Percentiles rank a stretch among this genome's conserved stretches.
Conservation (phyloP, 2,888 invertebrate genomes). For the Xanthorhoe designata region DNA sequence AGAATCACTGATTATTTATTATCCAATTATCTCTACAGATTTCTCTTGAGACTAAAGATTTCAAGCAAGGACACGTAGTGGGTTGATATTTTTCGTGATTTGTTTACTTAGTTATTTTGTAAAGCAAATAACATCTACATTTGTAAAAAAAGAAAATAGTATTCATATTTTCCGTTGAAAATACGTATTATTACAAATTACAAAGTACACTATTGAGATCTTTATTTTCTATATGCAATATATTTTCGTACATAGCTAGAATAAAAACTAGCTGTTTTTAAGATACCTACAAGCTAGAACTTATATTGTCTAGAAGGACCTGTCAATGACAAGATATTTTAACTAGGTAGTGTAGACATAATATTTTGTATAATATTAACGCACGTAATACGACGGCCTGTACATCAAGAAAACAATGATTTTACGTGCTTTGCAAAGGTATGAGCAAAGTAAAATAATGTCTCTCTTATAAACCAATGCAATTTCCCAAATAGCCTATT, state of each 20-base stretch:
- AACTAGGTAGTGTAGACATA: too few relatives aligned
- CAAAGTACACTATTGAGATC: too few relatives aligned
- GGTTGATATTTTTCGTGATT: not conserved
- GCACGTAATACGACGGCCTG: not conserved
- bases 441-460: not conserved
- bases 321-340: too few relatives aligned
- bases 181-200: too few relatives aligned
- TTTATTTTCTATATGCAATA: too few relatives aligned
- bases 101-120: not conserved
- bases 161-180: too few relatives aligned
- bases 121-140: not conserved
- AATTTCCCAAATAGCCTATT: conserved; percentile 28
- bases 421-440: not conserved
- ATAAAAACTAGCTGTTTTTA: too few relatives aligned
- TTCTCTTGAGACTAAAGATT: not conserved
- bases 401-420: not conserved
- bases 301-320: too few relatives aligned
- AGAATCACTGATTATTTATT: conserved; percentile 4
- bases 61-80: conserved; percentile 5
- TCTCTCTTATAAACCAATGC: conserved; percentile 8
- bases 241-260: too few relatives aligned
- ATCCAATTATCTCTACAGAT: conserved; percentile 4
- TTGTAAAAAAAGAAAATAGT: not conserved
- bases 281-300: too few relatives aligned
- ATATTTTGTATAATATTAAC: not conserved